These are phyloP conservation scores for Drosophila serrata DNA, from an alignment of 1,140 invertebrate species.

Conservation along the genomic window DNA sequence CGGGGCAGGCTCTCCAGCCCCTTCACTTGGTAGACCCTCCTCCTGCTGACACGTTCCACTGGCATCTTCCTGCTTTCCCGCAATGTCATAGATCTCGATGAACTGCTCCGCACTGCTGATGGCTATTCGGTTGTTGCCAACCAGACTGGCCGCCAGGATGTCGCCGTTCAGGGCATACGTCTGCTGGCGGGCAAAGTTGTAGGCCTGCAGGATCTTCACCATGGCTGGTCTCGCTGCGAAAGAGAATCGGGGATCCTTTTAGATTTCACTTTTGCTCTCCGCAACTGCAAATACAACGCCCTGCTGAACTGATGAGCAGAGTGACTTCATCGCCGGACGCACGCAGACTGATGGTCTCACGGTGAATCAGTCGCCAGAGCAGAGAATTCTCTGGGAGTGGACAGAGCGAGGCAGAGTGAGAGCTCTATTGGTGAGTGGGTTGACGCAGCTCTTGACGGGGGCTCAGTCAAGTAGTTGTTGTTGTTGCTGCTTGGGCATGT, in stretches of 20 bases:
- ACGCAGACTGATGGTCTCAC: constrained; percentile 47
- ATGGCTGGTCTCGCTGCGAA: constrained; percentile 56
- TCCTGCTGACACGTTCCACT: constrained; percentile 7
- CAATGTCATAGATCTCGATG: constrained; percentile 83
- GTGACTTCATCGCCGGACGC: constrained; percentile 74
- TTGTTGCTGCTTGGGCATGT: neutral
- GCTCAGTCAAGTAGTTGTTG: constrained; percentile 58
- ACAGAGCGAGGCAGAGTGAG: constrained; percentile 23
- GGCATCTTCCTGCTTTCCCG: constrained; percentile 59
- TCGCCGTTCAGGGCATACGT: constrained; percentile 80
- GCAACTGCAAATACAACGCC: constrained; percentile 63
- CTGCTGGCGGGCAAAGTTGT: constrained; percentile 81
- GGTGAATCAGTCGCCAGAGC: constrained; percentile 33
- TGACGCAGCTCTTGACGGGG: constrained; percentile 25
- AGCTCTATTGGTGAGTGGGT: constrained; percentile 42
- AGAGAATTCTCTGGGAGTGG: constrained; percentile 25
- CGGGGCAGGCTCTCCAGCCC: constrained; percentile 5
- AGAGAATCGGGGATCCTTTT: constrained; percentile 7
- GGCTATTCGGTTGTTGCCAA: constrained; percentile 78
- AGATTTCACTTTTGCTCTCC: constrained; percentile 10
- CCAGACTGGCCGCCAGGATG: constrained; percentile 75
- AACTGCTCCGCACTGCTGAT: constrained; percentile 83
- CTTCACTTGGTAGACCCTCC: constrained; percentile 11
- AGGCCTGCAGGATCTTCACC: constrained; percentile 83
- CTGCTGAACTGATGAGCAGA: constrained; percentile 22